Base-by-base conservation (phyloP, 1,140 invertebrate species). In the Neodiprion fabricii region DNA sequence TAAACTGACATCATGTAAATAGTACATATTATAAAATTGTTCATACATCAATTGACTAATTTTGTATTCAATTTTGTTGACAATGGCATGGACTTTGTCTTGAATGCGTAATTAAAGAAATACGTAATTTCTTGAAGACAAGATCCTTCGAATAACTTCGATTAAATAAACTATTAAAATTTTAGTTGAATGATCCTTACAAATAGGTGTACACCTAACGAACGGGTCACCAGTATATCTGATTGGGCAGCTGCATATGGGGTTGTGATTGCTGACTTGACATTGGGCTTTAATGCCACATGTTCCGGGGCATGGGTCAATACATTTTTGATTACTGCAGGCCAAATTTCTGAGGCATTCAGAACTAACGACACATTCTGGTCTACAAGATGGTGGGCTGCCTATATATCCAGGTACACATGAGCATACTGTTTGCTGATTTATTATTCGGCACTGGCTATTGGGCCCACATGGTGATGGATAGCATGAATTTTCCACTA, bases 151-250 rank as follows among this genome's bases (percentile, higher is more conserved):
- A 40, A 40, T 40, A 5, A 40, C 28, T 40, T 5, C 2, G 28
- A 40, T 40, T 40, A 40, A 40, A 40, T 40, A 40, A 40, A 40
- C 28, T 40, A 5, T 40, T 40, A 40, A 40, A 40, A 40, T 40
- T 40, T 40, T 1, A 40, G 5, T 40, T 40, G 1, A 40, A 40
- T 40, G 53, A 61, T 61, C 53, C 81, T 82, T 85, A 81, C 83
- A 78, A 76, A 84, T 84, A 73, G 84, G 84, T 1, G 74, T 61
- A 77, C 90, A 95, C 81, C 91, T 88, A 72, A 91, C 91, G 77
- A 94, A 93, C 65, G 93, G 92, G 90, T 95, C 93, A 40, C 94
- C 93, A 74, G 92, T 93, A 81, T 89, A 91, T 48, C 91, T 89
- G 72, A 89, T 87, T 48, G 90, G 90, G 79, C 94, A 94, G 78